Base-by-base conservation (phyloP, 2,797 vertebrate species). In the Pipistrellus pipistrellus region DNA sequence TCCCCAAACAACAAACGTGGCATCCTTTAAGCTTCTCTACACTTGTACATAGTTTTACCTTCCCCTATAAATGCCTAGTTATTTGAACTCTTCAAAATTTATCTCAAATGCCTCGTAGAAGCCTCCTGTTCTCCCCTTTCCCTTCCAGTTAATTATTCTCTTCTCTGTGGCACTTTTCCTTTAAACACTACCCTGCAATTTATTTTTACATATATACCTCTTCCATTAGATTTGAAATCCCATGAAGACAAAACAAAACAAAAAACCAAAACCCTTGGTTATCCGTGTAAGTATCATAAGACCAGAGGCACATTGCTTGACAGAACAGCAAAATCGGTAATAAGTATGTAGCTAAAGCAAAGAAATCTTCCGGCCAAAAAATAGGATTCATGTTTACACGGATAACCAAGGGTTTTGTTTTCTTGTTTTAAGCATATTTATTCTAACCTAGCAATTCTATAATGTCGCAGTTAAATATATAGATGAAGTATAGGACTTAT, bases 81-180 rank as follows among this genome's bases (percentile, higher is more conserved):
- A 46, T 91, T 85, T 89, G 82, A 78, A 73, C 38, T 41, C 41
- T 81, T 93, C 4, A 85, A 62, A 96, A 44, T 66, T 38, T 59
- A 35, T 76, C 46, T 41, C 32, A 69, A 48, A 81, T 76, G 4
- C n/a, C 3, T 51, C 69, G 11, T 64, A 27, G 69, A 90, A 64
- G 51, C 38, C 35, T 86, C 41, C 3, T 0, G 4, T 23, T n/a
- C 1, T 21, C 10, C 9, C 6, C 13, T 13, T 66, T 3, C 18
- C 14, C 27, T 48, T 72, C 85, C 53, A 62, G 25, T 32, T 57
- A 88, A 55, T 66, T 46, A 53, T 41, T 90, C 35, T 80, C 32
- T 81, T 68, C 21, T 88, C 25, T 64, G 23, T 41, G n/a, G 2
- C 30, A 21, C 44, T 14, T 86, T 25, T 21, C 73, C 55, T 23